phyloP scores from a whole-genome alignment of 2,797 vertebrate genomes.

The Protosalanx chinensis region DNA sequence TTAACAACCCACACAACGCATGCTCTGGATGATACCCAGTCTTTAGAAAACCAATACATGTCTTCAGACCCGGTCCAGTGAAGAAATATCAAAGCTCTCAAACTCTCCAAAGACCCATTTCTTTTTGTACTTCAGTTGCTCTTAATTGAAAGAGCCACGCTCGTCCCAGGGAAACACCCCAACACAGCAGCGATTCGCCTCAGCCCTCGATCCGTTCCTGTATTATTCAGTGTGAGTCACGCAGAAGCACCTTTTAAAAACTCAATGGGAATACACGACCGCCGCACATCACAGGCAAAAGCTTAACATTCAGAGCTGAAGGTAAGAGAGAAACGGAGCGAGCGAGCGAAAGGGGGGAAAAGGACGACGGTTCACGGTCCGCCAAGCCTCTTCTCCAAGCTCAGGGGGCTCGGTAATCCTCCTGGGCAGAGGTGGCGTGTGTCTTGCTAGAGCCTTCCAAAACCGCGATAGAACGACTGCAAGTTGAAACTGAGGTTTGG shows the following conservation, averaged over 20 bases:
- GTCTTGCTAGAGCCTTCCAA: background rate
- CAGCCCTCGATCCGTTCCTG: too few species aligned
- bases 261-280: background rate
- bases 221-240: background rate
- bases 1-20: constrained; percentile 13
- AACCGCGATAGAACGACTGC: constrained; percentile 8
- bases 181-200: too few species aligned
- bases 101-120: too few species aligned
- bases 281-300: constrained; percentile 10
- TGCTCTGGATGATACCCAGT: constrained; percentile 10
- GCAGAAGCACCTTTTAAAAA: background rate
- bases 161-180: too few species aligned
- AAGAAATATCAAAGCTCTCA: too few species aligned
- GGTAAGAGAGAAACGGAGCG: background rate
- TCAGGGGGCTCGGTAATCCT: background rate
- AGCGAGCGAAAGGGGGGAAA: background rate
- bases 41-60: too few species aligned
- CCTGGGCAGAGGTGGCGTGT: constrained; percentile 3
- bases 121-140: too few species aligned
- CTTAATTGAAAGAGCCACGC: too few species aligned
- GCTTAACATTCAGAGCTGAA: constrained; percentile 30
- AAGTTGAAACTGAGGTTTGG: background rate
- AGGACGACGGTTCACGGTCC: constrained; percentile 5
- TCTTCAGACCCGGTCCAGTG: too few species aligned
- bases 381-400: constrained; percentile 5